These are phyloP conservation scores for Enoplosus armatus DNA, from an alignment of 2,797 vertebrate genomes.

Conservation along the genomic window DNA sequence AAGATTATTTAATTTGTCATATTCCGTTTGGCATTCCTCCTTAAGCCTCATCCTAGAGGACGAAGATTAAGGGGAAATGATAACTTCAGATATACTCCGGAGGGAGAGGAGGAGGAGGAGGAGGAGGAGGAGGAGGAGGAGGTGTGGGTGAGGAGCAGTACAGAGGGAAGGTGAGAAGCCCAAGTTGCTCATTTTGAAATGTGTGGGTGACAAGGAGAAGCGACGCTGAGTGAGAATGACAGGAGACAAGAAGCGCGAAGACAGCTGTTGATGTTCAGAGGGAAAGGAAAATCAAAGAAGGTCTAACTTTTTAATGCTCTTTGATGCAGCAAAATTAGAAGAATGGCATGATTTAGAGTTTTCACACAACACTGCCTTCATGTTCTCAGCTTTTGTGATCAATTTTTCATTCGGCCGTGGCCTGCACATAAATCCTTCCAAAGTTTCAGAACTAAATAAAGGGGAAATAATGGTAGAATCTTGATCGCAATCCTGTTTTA, in stretches of 20 bases:
- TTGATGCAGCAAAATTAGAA: slow-evolving; percentile 67
- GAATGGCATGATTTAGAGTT: slow-evolving; percentile 55
- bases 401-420: slow-evolving; percentile 45
- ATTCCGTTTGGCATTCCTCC: slow-evolving; percentile 53
- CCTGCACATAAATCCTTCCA: slow-evolving; percentile 22
- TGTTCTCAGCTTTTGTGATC: slow-evolving; percentile 46
- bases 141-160: slow-evolving; percentile 18
- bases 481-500: slow-evolving; percentile 17
- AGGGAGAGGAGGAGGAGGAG: slow-evolving; percentile 13
- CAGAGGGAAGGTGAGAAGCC: slow-evolving; percentile 45
- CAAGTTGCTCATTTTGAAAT: slow-evolving; percentile 50
- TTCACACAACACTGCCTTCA: slow-evolving; percentile 22
- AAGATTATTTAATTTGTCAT: slow-evolving; percentile 53
- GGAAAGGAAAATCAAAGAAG: slow-evolving; percentile 59
- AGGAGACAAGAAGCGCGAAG: slow-evolving; percentile 40
- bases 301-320: slow-evolving; percentile 61
- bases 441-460: slow-evolving; percentile 9
- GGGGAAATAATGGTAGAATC: background rate
- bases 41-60: slow-evolving; percentile 41
- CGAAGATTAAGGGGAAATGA: slow-evolving; percentile 53
- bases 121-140: slow-evolving; percentile 9
- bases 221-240: slow-evolving; percentile 32
- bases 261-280: slow-evolving; percentile 58
- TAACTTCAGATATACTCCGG: slow-evolving; percentile 53
- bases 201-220: slow-evolving; percentile 60